Base-by-base conservation (phyloP, 1,140 invertebrate genomes). In the Whitmania pigra region DNA sequence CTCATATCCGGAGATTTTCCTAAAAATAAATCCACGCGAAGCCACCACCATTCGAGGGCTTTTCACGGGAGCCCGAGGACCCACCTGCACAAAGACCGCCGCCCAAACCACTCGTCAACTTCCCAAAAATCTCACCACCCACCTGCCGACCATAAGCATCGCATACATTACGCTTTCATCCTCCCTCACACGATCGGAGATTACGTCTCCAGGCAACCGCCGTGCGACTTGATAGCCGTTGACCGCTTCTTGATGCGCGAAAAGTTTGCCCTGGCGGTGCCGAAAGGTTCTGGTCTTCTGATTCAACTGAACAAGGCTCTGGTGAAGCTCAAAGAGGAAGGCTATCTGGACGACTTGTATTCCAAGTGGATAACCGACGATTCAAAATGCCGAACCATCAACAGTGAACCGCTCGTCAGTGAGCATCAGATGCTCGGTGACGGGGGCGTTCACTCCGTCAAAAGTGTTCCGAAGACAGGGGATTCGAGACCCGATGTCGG, bases 321-420 rank as follows among this genome's bases (percentile, higher is more conserved):
- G 11, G 4, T 25, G 7, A 25, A 22, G 17, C 68, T 73, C 43
- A 18, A 6, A 27, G 43, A 70, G 11, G 40, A 73, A 11, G 73
- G 73, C 17, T 54, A 49, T n/a, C n/a, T 73, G 43, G 55, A 63
- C 13, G 63, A 36, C 29, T 29, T 71, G 29, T 66, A 71, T 49
- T 22, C n/a, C 18, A 71, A 63, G 55, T 73, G 73, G 73, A 57
- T 71, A 53, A 15, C 49, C 6, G 49, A 63, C 57, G 29, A 43
- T 29, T 31, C 27, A 9, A 40, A 66, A 18, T 73, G 73, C 81
- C 43, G 43, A 49, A 49, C 15, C 2, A 17, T 49, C 73, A 67
- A 81, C 81, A 80, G 80, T 69, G 82, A 81, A 81, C 73, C 79
- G 70, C 81, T 82, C 73, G 76, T 80, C 63, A 77, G 78, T 49